Percentiles rank a stretch among this genome's conserved stretches.
These are phyloP conservation scores for Chrysemys picta DNA, from an alignment of 2,113 vertebrate species.

Conservation along the genomic window DNA sequence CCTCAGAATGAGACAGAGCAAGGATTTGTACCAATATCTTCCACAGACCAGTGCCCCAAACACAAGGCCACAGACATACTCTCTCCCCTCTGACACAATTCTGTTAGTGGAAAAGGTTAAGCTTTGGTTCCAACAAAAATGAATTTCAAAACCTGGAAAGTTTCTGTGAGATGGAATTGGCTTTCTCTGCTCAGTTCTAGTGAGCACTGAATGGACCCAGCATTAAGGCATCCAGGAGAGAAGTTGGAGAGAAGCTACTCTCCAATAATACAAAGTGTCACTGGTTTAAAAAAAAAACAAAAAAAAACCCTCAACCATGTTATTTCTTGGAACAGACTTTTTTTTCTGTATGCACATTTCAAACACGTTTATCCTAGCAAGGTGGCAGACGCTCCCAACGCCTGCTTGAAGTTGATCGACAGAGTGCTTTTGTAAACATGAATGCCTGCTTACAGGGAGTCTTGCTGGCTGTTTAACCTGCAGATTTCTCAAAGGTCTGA, in stretches of 20 bases:
- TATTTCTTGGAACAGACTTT: accelerated
- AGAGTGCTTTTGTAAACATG: neutral
- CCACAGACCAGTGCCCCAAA: neutral
- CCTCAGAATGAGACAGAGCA: neutral
- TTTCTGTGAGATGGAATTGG: neutral
- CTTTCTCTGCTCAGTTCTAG: neutral
- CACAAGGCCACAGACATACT: neutral
- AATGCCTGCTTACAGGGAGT: neutral
- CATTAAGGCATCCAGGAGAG: neutral
- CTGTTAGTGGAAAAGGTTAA: neutral
- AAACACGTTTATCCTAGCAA: neutral
- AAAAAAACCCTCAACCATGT: accelerated
- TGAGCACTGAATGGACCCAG: neutral
- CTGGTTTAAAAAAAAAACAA: neutral
- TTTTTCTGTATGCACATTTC: accelerated
- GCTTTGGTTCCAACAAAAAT: neutral
- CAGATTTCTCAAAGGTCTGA: neutral
- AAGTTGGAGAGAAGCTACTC: neutral
- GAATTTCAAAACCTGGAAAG: neutral
- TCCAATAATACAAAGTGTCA: neutral
- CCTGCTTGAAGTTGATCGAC: neutral
- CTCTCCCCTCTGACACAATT: neutral
- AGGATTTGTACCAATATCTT: neutral
- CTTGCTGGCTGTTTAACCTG: neutral
- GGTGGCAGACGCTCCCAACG: neutral